phyloP scores from a whole-genome alignment of 2,797 vertebrate genomes.

The Picus viridis region DNA sequence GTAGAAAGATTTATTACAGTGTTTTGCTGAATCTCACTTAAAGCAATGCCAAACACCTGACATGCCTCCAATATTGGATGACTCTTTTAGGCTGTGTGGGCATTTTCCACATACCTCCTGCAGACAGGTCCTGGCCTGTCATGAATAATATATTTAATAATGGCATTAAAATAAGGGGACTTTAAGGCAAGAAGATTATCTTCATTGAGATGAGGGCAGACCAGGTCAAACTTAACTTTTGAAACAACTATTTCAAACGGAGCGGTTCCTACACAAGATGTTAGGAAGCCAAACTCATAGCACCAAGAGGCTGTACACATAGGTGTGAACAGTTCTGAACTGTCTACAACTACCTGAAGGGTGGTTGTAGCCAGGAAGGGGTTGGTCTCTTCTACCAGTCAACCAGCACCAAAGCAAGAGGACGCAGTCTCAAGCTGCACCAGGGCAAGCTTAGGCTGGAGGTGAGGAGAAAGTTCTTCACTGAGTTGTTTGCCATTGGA shows the following conservation, averaged over 20 bases:
- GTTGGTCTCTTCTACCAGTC: no score
- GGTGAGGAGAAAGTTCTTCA: no score
- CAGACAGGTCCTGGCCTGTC: background rate
- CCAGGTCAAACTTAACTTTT: background rate
- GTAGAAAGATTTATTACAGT: background rate
- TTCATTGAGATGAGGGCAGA: background rate
- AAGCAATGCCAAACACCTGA: background rate
- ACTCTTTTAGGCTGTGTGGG: background rate
- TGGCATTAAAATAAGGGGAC: background rate
- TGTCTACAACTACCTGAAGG: no score
- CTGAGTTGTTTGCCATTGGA: no score
- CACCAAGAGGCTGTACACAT: accelerated
- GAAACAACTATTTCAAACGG: background rate
- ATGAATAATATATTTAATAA: background rate
- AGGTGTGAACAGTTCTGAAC: background rate
- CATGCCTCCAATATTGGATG: background rate
- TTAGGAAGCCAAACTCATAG: background rate
- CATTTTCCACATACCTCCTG: background rate
- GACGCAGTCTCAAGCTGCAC: no score
- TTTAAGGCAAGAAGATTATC: background rate
- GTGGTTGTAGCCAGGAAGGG: no score
- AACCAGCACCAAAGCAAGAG: no score
- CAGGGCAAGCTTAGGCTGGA: no score
- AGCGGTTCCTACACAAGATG: background rate
- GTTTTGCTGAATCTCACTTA: background rate